Evolutionary conservation across 2,113 vertebrate genomes (phyloP).

Genomic region (Xenus cinereus): DNA sequence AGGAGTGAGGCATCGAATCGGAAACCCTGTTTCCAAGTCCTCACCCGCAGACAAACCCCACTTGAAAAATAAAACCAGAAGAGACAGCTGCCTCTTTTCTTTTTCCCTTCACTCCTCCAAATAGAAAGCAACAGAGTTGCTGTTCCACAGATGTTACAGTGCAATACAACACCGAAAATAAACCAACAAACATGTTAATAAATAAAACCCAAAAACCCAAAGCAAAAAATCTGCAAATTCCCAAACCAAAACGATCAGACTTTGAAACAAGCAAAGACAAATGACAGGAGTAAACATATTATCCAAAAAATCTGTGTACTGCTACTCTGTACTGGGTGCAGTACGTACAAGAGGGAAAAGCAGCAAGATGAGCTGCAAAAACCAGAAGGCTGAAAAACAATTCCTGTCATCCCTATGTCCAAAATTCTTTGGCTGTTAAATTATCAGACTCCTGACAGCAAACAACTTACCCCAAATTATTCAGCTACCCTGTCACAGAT

Average conservation of each 20-base stretch:
- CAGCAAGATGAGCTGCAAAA: background rate
- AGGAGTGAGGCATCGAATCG: background rate
- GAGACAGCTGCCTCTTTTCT: background rate
- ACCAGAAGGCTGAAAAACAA: background rate
- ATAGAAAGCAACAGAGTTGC: background rate
- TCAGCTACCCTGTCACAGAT: background rate
- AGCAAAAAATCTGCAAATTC: background rate
- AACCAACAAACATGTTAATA: background rate
- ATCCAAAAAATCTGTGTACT: background rate
- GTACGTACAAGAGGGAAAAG: background rate
- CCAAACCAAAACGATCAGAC: background rate
- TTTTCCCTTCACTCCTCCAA: background rate
- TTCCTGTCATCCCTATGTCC: background rate
- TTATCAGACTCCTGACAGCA: background rate
- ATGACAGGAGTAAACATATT: background rate
- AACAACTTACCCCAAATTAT: background rate
- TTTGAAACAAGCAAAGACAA: background rate
- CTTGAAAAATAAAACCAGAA: background rate
- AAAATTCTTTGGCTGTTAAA: background rate
- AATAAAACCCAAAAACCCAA: background rate
- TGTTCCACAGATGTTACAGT: slow-evolving; percentile 2
- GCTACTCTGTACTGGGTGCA: background rate
- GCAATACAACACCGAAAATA: background rate
- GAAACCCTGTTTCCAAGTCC: background rate
- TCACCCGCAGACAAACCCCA: background rate